A percentile compares a stretch with the other conserved stretches of the same genome.
Conservation (phyloP, 2,797 vertebrate genomes). For the Sebastes cheni region DNA sequence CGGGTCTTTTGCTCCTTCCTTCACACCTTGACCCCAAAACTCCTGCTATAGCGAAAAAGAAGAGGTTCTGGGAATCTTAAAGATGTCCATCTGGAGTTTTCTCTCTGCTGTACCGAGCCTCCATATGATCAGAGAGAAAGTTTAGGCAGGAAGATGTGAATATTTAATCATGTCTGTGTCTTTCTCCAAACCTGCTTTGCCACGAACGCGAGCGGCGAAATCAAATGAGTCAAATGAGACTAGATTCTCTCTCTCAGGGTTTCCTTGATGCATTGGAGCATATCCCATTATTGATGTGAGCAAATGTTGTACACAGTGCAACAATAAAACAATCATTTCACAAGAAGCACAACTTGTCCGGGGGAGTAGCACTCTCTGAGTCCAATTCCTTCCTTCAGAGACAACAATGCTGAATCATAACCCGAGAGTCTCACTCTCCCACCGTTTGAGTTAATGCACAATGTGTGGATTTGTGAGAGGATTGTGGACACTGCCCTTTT, state of each 20-base stretch:
- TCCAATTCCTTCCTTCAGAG: slow-evolving; percentile 36
- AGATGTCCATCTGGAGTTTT: slow-evolving; percentile 64
- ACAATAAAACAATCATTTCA: slow-evolving; percentile 58
- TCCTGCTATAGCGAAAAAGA: slow-evolving; percentile 43
- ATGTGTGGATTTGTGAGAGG: slow-evolving; percentile 1
- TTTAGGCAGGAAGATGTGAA: slow-evolving; percentile 54
- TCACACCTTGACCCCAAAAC: slow-evolving; percentile 77
- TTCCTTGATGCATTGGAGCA: slow-evolving; percentile 55
- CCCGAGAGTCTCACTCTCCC: slow-evolving; percentile 28
- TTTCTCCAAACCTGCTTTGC: slow-evolving; percentile 48
- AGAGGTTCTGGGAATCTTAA: slow-evolving; percentile 65
- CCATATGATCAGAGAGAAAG: slow-evolving; percentile 43
- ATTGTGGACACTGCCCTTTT: not conserved
- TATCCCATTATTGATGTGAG: slow-evolving; percentile 72
- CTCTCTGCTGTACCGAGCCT: slow-evolving; percentile 1
- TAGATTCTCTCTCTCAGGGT: slow-evolving; percentile 56
- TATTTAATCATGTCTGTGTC: slow-evolving; percentile 52
- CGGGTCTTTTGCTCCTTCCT: slow-evolving; percentile 74
- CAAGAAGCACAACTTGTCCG: slow-evolving; percentile 51
- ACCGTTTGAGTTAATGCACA: slow-evolving; percentile 41
- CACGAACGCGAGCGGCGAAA: slow-evolving; percentile 36
- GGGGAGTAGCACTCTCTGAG: slow-evolving; percentile 40
- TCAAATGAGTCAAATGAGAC: slow-evolving; percentile 62
- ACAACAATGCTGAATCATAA: slow-evolving; percentile 45
- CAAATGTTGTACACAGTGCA: slow-evolving; percentile 65